Evolutionary conservation across 2,113 vertebrate genomes (phyloP), one percentile per base, ranked within the genome.

Genomic region (Ptyas mucosa): DNA sequence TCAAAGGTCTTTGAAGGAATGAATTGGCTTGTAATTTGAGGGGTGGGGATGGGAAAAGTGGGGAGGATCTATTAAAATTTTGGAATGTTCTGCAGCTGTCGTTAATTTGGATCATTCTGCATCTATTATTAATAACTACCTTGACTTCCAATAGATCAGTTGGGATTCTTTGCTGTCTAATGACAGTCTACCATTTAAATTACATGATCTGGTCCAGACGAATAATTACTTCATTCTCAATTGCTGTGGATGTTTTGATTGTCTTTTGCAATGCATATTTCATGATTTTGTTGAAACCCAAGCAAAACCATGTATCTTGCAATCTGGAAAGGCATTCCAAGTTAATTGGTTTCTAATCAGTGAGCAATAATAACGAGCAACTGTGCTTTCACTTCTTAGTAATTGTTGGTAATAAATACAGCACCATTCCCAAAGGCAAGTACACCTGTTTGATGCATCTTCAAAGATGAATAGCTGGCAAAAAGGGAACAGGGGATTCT

Each of bases 321-420:
- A 29, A 69, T 92, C 87, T 92, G 49, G 34, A 69, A 92, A 92
- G 57, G 91, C 86, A 88, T 69, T 64, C 5, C 55, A 39, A 64
- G 91, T 54, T 92, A 92, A 92, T 92, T 92, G 91, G 86, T 92
- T 92, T 92, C 91, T 88, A 92, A 92, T 92, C 91, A 88, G 58
- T 26, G 86, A 54, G 86, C 91, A 88, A 75, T 75, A 88, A 88
- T 69, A 92, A 88, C 8, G 2, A 92, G 58, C 21, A 8, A 23
- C 11, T 26, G 54, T 29, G 24, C 58, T 75, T 75, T 61, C 43
- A 87, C 85, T 54, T 75, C 57, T 75, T 7, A 10, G 23, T 75
- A 88, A 54, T 54, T 54, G 87, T 39, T 34, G 46, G 57, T 26
- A 69, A 69, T 88, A 88, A 91, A 61, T 51, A 57, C 55, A n/a